Percentiles rank a stretch among this genome's conserved stretches.
Conservation (phyloP, 1,140 invertebrate genomes). For the Metaphire vulgaris region DNA sequence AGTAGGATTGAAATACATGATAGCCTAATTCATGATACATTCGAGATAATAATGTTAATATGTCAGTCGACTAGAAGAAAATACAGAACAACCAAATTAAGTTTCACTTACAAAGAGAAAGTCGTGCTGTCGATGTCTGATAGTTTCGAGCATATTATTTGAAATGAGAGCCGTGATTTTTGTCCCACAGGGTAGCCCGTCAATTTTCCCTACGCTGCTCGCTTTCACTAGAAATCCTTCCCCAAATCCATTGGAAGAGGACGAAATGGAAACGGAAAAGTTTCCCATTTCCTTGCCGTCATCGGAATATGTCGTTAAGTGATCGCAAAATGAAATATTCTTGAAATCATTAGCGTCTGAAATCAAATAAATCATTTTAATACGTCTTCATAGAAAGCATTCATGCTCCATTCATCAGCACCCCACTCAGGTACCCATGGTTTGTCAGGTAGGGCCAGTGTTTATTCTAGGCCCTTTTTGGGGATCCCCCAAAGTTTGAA, state of each 20-base stretch:
- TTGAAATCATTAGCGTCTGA: background rate
- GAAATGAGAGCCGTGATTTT: background rate
- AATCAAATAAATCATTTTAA: background rate
- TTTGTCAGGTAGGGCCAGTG: too few relatives aligned
- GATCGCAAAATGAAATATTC: background rate
- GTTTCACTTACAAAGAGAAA: background rate
- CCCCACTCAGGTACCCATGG: too few relatives aligned
- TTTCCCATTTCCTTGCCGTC: background rate
- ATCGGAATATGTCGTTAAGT: background rate
- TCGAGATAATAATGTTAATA: too few relatives aligned
- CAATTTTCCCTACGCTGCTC: background rate
- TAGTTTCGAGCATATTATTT: background rate
- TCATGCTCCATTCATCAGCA: too few relatives aligned
- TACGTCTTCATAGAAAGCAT: too few relatives aligned
- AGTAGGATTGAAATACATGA: too few relatives aligned
- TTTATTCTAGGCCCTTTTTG: too few relatives aligned
- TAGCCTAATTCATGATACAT: too few relatives aligned
- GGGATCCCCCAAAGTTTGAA: too few relatives aligned
- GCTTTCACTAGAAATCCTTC: background rate
- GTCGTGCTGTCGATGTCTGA: background rate
- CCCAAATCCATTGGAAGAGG: background rate
- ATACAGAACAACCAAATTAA: too few relatives aligned
- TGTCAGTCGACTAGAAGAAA: too few relatives aligned
- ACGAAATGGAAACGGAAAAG: background rate
- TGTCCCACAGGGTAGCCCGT: background rate